These are phyloP conservation scores for Holacanthus passer DNA, from an alignment of 2,113 vertebrate species.

Conservation along the genomic window DNA sequence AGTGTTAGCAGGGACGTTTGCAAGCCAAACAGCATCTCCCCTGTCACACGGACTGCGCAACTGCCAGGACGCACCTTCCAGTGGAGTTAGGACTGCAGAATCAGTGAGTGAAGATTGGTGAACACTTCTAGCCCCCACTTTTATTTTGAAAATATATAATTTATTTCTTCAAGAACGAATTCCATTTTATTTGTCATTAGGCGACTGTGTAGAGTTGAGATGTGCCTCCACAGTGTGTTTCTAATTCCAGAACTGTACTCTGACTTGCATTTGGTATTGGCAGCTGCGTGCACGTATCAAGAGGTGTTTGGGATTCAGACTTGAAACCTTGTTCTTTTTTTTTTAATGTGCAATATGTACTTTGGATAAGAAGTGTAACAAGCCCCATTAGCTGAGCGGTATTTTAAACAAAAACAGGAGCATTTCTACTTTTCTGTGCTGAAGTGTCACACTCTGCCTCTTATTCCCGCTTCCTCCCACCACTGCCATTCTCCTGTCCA, in stretches of 20 bases:
- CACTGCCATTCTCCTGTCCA: too few species aligned
- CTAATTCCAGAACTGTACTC: slow-evolving; percentile 42
- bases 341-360: slow-evolving; percentile 67
- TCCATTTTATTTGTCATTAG: slow-evolving; percentile 29
- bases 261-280: slow-evolving; percentile 59
- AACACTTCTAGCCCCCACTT: slow-evolving; percentile 34
- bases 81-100: slow-evolving; percentile 36
- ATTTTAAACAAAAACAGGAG: slow-evolving; percentile 31
- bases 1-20: slow-evolving; percentile 54
- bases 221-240: slow-evolving; percentile 58
- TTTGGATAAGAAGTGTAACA: slow-evolving; percentile 41
- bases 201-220: slow-evolving; percentile 53
- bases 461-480: too few species aligned
- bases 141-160: slow-evolving; percentile 25
- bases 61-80: slow-evolving; percentile 34
- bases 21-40: slow-evolving; percentile 59
- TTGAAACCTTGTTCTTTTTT: slow-evolving; percentile 63
- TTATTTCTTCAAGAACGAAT: slow-evolving; percentile 48
- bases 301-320: slow-evolving; percentile 66
- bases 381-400: slow-evolving; percentile 19
- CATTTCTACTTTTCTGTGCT: slow-evolving; percentile 1
- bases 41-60: slow-evolving; percentile 44
- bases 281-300: slow-evolving; percentile 64
- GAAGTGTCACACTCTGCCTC: too few species aligned
- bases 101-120: slow-evolving; percentile 24